These are phyloP conservation scores for Hemichromis elongatus DNA, from an alignment of 2,113 vertebrate species.

Conservation along the genomic window DNA sequence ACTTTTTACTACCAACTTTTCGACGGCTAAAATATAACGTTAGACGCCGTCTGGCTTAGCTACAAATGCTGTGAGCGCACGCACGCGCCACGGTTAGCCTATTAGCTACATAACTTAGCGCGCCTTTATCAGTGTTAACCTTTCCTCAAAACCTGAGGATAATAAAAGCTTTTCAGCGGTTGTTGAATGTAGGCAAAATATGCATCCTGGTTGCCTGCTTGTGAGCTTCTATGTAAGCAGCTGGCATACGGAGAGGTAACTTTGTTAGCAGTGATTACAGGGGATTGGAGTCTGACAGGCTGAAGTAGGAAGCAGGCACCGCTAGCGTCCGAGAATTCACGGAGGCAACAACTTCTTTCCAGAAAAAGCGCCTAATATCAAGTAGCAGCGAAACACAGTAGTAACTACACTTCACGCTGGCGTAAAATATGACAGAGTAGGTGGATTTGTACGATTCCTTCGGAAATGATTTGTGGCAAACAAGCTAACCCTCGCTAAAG, in stretches of 20 bases:
- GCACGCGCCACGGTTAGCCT: neutral
- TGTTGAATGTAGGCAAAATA: too few species aligned
- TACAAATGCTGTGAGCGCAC: too few species aligned
- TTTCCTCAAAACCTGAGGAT: neutral
- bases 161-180: rapidly evolving
- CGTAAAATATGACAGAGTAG: neutral
- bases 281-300: neutral
- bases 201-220: neutral
- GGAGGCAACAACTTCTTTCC: rapidly evolving
- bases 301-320: neutral
- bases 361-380: rapidly evolving
- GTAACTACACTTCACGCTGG: rapidly evolving
- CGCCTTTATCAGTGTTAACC: neutral
- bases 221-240: neutral
- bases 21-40: neutral
- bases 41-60: neutral
- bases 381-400: neutral
- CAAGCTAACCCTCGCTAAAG: neutral
- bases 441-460: neutral
- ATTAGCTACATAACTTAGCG: neutral
- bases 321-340: neutral
- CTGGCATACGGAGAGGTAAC: neutral
- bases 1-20: neutral
- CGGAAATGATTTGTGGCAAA: neutral
- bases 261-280: constrained; percentile 5